Conservation (phyloP, 2,113 vertebrate species). For the Varanus salvator region DNA sequence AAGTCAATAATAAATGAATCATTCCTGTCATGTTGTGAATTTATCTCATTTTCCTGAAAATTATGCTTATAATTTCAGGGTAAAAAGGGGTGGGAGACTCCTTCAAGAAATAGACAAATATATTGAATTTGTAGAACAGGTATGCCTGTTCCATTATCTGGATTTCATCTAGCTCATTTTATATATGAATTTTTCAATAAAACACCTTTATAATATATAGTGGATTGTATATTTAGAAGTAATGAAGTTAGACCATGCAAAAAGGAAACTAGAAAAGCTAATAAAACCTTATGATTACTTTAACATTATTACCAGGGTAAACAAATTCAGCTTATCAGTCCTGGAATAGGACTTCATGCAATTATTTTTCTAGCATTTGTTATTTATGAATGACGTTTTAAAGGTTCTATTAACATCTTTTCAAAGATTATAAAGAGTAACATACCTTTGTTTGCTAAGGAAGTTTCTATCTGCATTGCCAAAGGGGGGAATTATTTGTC, state of each 20-base stretch:
- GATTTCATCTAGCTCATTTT: conserved; percentile 1
- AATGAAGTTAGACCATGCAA: conserved; percentile 22
- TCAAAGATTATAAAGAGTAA: conserved; percentile 25
- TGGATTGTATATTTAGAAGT: conserved; percentile 1
- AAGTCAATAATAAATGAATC: conserved; percentile 19
- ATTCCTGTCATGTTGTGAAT: background rate
- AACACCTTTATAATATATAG: conserved; percentile 4
- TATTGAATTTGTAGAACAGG: conserved; percentile 14
- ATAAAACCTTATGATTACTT: conserved; percentile 42
- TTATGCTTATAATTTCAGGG: conserved; percentile 29
- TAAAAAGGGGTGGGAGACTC: conserved; percentile 19
- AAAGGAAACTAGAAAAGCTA: conserved; percentile 36
- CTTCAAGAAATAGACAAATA: conserved; percentile 12
- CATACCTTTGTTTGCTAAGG: conserved; percentile 27
- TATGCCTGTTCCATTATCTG: conserved; percentile 16
- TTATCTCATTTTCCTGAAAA: conserved; percentile 17
- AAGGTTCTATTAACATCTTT: conserved; percentile 20
- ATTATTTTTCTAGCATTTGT: conserved; percentile 52
- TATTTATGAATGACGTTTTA: conserved; percentile 30
- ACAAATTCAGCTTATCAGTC: conserved; percentile 44
- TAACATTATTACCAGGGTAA: conserved; percentile 50
- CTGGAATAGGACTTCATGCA: conserved; percentile 23
- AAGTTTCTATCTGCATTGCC: conserved; percentile 37
- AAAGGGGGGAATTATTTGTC: conserved; percentile 29
- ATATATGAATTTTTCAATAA: conserved; percentile 39